Percentiles rank a stretch among this genome's conserved stretches.
phyloP scores from a whole-genome alignment of 1,140 invertebrate species.

The Drosophila nikananu region DNA sequence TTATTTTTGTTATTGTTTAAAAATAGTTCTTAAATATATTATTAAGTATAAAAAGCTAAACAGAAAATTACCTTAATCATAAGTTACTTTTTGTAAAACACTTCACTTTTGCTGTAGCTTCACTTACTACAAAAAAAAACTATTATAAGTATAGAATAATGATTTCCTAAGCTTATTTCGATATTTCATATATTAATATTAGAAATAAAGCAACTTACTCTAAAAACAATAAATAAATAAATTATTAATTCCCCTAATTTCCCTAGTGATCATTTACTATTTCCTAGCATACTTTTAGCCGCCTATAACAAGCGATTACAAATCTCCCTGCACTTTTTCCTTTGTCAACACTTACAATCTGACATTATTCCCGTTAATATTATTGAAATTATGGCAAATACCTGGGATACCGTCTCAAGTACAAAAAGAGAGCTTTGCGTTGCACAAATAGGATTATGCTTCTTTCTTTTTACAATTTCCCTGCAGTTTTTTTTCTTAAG shows the following conservation, averaged over 20 bases:
- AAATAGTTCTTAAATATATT: too few relatives aligned
- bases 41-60: too few relatives aligned
- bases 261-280: background rate
- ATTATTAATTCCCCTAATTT: background rate
- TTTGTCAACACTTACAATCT: background rate
- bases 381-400: slow-evolving; percentile 3
- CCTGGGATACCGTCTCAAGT: background rate
- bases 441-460: slow-evolving; percentile 19
- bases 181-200: too few relatives aligned
- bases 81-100: too few relatives aligned
- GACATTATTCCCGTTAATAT: background rate
- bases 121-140: too few relatives aligned
- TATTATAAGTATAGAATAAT: too few relatives aligned
- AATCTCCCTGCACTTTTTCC: background rate
- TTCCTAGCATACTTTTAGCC: background rate
- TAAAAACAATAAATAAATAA: too few relatives aligned
- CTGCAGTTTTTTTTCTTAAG: background rate
- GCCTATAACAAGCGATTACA: background rate
- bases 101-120: too few relatives aligned
- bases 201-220: too few relatives aligned
- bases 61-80: too few relatives aligned
- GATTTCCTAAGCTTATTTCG: too few relatives aligned
- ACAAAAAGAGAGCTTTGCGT: background rate
- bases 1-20: too few relatives aligned
- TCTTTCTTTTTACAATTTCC: background rate